Percentiles rank a stretch among this genome's conserved stretches.
Evolutionary conservation across 2,888 invertebrate species (phyloP).

Genomic region (Sialis lutaria): DNA sequence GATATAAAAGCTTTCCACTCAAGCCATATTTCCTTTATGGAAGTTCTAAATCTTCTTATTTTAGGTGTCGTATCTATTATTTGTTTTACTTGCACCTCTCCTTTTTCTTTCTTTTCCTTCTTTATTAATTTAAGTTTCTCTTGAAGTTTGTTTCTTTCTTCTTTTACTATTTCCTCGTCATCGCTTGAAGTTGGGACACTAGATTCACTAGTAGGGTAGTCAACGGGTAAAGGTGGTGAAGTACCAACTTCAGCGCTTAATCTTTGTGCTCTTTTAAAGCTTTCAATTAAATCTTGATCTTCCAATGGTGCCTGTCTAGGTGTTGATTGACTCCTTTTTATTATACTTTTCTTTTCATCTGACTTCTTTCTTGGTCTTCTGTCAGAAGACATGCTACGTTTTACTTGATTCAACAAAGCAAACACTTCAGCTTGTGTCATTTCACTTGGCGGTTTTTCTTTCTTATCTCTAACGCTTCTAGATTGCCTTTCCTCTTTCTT

Average conservation of each 20-base stretch:
- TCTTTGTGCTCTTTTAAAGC: constrained; percentile 27
- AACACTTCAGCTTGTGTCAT: constrained; percentile 19
- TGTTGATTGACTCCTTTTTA: constrained; percentile 37
- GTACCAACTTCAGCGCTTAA: constrained; percentile 21
- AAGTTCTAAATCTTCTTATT: constrained; percentile 1
- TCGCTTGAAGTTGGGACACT: constrained; percentile 11
- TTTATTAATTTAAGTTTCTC: constrained; percentile 11
- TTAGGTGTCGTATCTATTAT: constrained; percentile 12
- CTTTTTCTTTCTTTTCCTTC: constrained; percentile 2
- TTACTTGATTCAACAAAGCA: constrained; percentile 20
- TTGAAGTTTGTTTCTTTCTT: constrained; percentile 23
- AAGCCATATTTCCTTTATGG: constrained; percentile 20
- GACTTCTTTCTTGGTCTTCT: not conserved
- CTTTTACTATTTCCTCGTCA: constrained; percentile 19
- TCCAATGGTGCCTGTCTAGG: constrained; percentile 31
- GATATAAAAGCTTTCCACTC: constrained; percentile 40
- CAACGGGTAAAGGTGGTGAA: constrained; percentile 1
- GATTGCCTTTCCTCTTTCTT: too few relatives aligned
- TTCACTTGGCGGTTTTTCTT: constrained; percentile 9
- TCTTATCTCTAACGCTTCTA: constrained; percentile 8
- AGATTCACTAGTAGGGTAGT: constrained; percentile 4
- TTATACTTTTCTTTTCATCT: constrained; percentile 15
- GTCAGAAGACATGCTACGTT: constrained; percentile 16
- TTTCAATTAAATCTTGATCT: constrained; percentile 32
- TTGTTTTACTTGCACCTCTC: not conserved